phyloP scores from a whole-genome alignment of 2,797 vertebrate genomes.

The Argya squamiceps region DNA sequence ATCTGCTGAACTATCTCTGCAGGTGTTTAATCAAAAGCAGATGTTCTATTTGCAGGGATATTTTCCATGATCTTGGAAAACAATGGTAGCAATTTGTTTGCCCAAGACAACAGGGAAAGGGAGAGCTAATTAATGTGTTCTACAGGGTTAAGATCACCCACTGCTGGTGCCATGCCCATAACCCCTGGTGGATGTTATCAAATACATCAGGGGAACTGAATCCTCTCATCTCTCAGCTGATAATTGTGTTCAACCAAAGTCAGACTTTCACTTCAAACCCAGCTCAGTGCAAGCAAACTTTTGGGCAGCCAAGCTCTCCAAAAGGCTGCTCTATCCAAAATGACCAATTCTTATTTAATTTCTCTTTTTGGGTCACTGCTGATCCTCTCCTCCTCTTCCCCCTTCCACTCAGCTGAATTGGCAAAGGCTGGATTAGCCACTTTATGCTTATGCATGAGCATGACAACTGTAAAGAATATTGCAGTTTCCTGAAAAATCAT shows the following conservation, averaged over 20 bases:
- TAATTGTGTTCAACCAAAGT: neutral
- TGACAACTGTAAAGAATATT: neutral
- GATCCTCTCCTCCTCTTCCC: neutral
- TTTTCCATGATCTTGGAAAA: neutral
- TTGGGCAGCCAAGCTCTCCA: neutral
- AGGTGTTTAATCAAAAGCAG: constrained; percentile 49
- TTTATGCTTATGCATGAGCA: neutral
- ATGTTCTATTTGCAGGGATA: neutral
- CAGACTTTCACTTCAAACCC: neutral
- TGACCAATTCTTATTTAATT: neutral
- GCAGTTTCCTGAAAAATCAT: neutral
- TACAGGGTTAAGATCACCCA: neutral
- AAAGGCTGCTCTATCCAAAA: neutral
- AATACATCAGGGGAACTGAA: neutral
- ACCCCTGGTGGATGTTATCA: neutral
- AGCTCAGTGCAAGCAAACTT: neutral
- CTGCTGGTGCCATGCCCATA: neutral
- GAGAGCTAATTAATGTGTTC: neutral
- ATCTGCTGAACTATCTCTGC: neutral
- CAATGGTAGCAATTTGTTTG: neutral
- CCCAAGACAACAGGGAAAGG: neutral
- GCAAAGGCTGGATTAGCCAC: neutral
- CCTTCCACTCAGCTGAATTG: neutral
- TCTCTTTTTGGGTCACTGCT: neutral
- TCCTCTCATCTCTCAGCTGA: neutral